Evolutionary conservation across 2,113 vertebrate genomes (phyloP).

Genomic region (Actenoides lindsayi): DNA sequence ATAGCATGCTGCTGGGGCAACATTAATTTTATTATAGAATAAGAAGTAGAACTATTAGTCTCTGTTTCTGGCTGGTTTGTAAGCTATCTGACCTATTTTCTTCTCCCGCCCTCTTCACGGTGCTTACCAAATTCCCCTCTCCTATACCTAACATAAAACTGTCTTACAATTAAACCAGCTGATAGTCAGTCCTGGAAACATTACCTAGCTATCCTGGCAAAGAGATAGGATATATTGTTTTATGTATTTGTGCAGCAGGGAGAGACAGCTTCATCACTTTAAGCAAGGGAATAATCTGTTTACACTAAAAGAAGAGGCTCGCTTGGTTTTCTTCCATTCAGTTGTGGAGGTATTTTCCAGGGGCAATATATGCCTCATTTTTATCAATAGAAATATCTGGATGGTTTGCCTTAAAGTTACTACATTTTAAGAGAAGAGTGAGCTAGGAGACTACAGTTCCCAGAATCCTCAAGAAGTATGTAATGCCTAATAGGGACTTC

Average conservation of each 20-base stretch:
- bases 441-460: slow-evolving; percentile 10
- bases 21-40: slow-evolving; percentile 70
- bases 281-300: slow-evolving; percentile 24
- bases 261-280: slow-evolving; percentile 30
- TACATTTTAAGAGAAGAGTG: not conserved
- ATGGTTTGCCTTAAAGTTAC: not conserved
- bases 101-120: not conserved
- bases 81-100: slow-evolving; percentile 57
- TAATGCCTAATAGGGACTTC: not conserved
- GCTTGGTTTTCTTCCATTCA: not conserved
- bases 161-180: slow-evolving; percentile 39
- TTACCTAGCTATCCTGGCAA: not conserved
- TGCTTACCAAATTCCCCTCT: slow-evolving; percentile 19
- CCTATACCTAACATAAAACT: not conserved
- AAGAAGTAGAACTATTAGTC: slow-evolving; percentile 57
- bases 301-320: not conserved
- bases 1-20: slow-evolving; percentile 60
- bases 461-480: slow-evolving; percentile 4
- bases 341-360: slow-evolving; percentile 5
- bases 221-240: slow-evolving; percentile 34
- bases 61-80: slow-evolving; percentile 62
- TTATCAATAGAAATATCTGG: not conserved
- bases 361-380: not conserved
- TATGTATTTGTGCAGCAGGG: slow-evolving; percentile 18
- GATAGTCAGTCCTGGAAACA: slow-evolving; percentile 41